These are phyloP conservation scores for Fregetta grallaria DNA, from an alignment of 2,113 vertebrate species.

Conservation along the genomic window DNA sequence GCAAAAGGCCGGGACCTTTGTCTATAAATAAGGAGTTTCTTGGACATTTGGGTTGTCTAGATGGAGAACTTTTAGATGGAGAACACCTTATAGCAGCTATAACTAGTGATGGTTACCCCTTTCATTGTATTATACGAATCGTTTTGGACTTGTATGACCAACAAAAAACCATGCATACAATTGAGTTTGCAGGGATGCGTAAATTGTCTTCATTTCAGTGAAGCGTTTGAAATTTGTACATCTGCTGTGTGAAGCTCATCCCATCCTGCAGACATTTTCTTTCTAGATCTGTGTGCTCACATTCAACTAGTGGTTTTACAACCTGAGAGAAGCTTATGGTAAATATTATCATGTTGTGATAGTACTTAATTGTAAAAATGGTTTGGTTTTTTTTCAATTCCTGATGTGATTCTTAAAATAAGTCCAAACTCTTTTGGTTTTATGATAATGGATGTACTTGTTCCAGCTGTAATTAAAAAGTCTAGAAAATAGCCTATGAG, in stretches of 20 bases:
- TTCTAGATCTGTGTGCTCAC: not conserved
- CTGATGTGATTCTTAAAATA: not conserved
- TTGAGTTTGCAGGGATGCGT: not conserved
- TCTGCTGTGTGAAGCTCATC: not conserved
- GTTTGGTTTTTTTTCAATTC: not conserved
- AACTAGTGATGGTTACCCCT: not conserved
- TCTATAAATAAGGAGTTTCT: not conserved
- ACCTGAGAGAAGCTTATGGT: not conserved
- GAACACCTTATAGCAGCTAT: not conserved
- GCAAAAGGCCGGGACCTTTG: not conserved
- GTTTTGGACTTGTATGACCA: not conserved
- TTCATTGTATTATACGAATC: not conserved
- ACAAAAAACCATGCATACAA: accelerated
- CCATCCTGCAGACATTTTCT: not conserved
- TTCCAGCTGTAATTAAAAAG: not conserved
- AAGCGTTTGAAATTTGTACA: not conserved
- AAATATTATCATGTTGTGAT: not conserved
- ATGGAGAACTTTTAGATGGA: not conserved
- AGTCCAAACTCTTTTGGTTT: not conserved
- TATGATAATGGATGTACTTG: not conserved
- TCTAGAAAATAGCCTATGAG: not conserved
- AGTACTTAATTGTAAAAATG: not conserved
- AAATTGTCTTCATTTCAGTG: not conserved
- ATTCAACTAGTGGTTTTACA: not conserved
- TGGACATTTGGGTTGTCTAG: not conserved